These are phyloP conservation scores for Megathymus violae DNA, from an alignment of 1,140 invertebrate species.

Conservation along the genomic window DNA sequence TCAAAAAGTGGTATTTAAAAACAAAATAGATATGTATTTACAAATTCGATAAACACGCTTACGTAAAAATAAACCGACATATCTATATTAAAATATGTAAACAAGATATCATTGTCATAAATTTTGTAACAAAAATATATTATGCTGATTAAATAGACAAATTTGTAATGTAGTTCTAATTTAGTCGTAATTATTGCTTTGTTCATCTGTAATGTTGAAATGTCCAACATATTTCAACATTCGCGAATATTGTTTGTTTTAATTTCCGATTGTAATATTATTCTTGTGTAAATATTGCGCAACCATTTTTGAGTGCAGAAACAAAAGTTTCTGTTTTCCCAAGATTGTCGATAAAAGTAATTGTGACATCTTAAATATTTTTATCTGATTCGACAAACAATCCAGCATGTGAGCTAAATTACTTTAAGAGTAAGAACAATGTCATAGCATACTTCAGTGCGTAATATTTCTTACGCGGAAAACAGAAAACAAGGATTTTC, in stretches of 20 bases:
- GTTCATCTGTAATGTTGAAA: conserved; percentile 10
- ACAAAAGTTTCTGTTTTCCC: conserved; percentile 54
- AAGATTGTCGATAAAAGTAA: conserved; percentile 58
- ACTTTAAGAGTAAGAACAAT: conserved; percentile 32
- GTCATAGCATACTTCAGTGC: conserved; percentile 1
- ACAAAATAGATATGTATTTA: too few species aligned
- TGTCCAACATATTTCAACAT: conserved; percentile 9
- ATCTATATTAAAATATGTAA: too few species aligned
- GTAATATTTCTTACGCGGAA: conserved; percentile 7
- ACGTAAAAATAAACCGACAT: too few species aligned
- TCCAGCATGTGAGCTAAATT: conserved; percentile 34
- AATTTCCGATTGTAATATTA: conserved; percentile 42
- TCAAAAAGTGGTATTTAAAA: too few species aligned
- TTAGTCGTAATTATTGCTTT: not conserved
- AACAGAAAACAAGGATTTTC: conserved; percentile 7
- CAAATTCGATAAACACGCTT: too few species aligned
- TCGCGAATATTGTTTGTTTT: conserved; percentile 40
- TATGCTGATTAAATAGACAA: too few species aligned
- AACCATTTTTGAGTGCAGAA: conserved; percentile 49
- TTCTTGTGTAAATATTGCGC: conserved; percentile 47
- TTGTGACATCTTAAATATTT: conserved; percentile 51
- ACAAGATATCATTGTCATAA: too few species aligned
- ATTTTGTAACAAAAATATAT: too few species aligned
- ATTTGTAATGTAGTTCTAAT: too few species aligned
- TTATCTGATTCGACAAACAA: conserved; percentile 52